Evolutionary conservation across 2,113 vertebrate genomes (phyloP).

Genomic region (Apus apus): DNA sequence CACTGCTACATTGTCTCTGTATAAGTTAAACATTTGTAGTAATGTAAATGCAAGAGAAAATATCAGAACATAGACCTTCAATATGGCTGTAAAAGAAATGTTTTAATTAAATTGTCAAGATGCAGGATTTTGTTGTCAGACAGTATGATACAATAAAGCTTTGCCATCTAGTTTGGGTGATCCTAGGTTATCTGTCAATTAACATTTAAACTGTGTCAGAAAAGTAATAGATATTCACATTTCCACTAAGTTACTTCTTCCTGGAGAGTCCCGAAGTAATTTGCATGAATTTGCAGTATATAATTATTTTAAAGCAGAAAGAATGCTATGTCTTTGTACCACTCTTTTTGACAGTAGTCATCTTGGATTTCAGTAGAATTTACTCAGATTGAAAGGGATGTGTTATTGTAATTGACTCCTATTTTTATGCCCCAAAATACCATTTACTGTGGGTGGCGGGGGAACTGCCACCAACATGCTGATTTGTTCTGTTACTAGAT

Average conservation of each 20-base stretch:
- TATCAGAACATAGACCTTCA: neutral
- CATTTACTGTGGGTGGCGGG: slow-evolving; percentile 39
- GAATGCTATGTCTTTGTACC: neutral
- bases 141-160: neutral
- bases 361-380: slow-evolving; percentile 36
- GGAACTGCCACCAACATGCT: slow-evolving; percentile 44
- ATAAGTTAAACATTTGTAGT: neutral
- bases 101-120: neutral
- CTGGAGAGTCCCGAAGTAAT: neutral
- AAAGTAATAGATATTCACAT: neutral
- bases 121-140: neutral
- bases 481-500: slow-evolving; percentile 69
- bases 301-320: slow-evolving; percentile 21
- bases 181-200: neutral
- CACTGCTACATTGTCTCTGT: neutral
- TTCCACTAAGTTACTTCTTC: neutral
- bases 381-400: slow-evolving; percentile 49
- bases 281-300: neutral
- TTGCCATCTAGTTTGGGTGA: neutral
- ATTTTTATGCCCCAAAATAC: slow-evolving; percentile 59
- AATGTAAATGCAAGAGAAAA: neutral
- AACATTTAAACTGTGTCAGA: neutral
- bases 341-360: slow-evolving; percentile 6
- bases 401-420: slow-evolving; percentile 50
- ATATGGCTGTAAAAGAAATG: neutral